Base-by-base conservation (phyloP, 2,113 vertebrate species). In the Cyprinodon tularosa region DNA sequence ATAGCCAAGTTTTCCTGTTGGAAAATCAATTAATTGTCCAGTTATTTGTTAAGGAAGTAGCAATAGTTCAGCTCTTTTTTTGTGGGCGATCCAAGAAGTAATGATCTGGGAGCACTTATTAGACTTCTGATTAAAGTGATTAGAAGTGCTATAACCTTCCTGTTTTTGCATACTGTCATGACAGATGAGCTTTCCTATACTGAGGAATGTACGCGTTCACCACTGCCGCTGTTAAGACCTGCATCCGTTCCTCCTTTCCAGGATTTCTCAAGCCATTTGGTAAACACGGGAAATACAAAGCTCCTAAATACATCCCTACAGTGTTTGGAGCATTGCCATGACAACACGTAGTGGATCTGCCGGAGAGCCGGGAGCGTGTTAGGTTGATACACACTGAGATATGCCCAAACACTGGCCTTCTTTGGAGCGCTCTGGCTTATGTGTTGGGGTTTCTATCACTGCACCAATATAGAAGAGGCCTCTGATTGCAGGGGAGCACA, bases 281-380 rank as follows among this genome's bases (percentile, higher is more conserved):
- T 88, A 92, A 91, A 90, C 86, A 92, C 79, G 83, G 85, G 72
- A 89, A 91, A 83, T 74, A 91, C 88, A 86, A 92, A 92, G 78
- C 83, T 79, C 74, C 84, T 89, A 90, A 91, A 90, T 86, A 80
- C 90, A 86, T 90, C 90, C 90, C 87, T 89, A 82, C 89, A 90
- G 89, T 93, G 92, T 91, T 88, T 89, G 92, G 84, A 93, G 78
- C 80, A 88, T 84, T 90, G 88, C 87, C 90, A 91, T 93, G 92
- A 93, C 92, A 92, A 93, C 90, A 85, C 89, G 87, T 36, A 85
- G 84, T 77, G 82, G 82, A 84, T 85, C 83, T 90, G 89, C 86
- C 57, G 70, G 87, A 78, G 87, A 84, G 90, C 69, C 6, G 9
- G 83, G 40, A 84, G 84, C 90, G 88, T 87, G 86, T 84, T 83